Evolutionary conservation across 1,140 invertebrate species (phyloP), one percentile per base, ranked within the genome.

Genomic region (Onthophagus taurus): DNA sequence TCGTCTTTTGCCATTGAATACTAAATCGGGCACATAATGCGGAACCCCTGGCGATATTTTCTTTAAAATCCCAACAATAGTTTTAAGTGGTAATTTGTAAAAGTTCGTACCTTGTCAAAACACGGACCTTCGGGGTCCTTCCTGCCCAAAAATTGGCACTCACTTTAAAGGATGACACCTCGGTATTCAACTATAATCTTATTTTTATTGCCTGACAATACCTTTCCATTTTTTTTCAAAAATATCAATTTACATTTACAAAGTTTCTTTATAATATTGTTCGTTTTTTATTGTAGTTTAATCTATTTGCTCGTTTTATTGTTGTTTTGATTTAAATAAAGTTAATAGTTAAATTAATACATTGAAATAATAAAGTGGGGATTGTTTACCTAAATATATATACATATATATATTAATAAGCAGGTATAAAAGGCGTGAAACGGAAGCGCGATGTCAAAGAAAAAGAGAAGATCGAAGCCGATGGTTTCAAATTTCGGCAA

Each of bases 71-170:
- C 14, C 13, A 13, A 39, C 37, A 39, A 39, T 39, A 13, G 37
- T 39, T 39, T 39, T 39, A 39, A 39, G 37, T 39, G 37, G 37
- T 29, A 39, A 39, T 39, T 39, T 39, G 37, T 23, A 39, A 26
- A 13, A 39, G 13, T 39, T 39, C 37, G 37, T 24, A 39, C 37
- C 37, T 39, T 39, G 37, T 39, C 37, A 39, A 39, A 39, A 39
- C 37, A 39, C 14, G 23, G 23, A 36, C 11, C 34, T 17, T 21
- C 23, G 26, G 23, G 23, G n/a, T 21, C 14, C 20, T 29, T 39
- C 26, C 23, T 16, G 23, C 23, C 20, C 26, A 29, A n/a, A 39
- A 39, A 39, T 39, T 39, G 37, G 37, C 37, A 39, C 26, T 20
- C 18, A 39, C 26, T 39, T 39, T 39, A 23, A 9, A 29, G 3